phyloP scores from a whole-genome alignment of 1,140 invertebrate species.

The Phymastichus coffea region DNA sequence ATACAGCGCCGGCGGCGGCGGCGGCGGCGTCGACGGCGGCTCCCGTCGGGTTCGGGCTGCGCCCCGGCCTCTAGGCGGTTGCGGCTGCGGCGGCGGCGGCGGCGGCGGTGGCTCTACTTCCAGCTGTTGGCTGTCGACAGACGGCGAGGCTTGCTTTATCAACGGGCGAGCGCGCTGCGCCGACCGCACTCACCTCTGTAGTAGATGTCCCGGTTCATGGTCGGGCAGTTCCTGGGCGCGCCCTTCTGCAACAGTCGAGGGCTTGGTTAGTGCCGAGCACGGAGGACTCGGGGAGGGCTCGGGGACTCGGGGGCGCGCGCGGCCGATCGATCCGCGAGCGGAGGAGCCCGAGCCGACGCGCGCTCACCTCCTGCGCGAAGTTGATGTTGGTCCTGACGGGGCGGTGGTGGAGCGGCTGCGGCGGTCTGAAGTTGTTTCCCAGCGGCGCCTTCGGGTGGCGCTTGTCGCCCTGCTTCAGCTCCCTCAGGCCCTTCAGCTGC shows the following conservation, averaged over 20 bases:
- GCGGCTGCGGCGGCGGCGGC: too few relatives aligned
- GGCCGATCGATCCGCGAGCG: too few relatives aligned
- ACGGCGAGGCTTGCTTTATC: neutral
- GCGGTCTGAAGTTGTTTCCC: conserved; percentile 90
- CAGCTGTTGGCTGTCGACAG: conserved; percentile 52
- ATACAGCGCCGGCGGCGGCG: too few relatives aligned
- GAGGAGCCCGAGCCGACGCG: too few relatives aligned
- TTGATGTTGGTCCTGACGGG: conserved; percentile 94
- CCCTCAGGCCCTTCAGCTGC: conserved; percentile 77
- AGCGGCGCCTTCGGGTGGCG: conserved; percentile 84
- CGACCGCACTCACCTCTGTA: conserved; percentile 70
- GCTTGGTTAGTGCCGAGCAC: neutral
- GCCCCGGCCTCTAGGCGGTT: too few relatives aligned
- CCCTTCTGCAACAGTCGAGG: conserved; percentile 63
- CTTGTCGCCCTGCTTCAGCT: conserved; percentile 84
- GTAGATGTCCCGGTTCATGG: conserved; percentile 83
- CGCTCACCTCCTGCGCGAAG: conserved; percentile 73
- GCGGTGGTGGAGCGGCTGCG: conserved; percentile 85
- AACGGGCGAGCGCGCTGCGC: too few relatives aligned
- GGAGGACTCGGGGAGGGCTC: too few relatives aligned
- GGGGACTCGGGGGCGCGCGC: too few relatives aligned
- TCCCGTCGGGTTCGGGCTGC: too few relatives aligned
- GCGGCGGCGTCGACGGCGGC: too few relatives aligned
- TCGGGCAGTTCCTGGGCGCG: conserved; percentile 80
- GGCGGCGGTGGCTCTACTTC: conserved; percentile 47